Evolutionary conservation across 1,140 invertebrate species (phyloP), one percentile per base, ranked within the genome.

Genomic region (Druon quercuslanigerum): DNA sequence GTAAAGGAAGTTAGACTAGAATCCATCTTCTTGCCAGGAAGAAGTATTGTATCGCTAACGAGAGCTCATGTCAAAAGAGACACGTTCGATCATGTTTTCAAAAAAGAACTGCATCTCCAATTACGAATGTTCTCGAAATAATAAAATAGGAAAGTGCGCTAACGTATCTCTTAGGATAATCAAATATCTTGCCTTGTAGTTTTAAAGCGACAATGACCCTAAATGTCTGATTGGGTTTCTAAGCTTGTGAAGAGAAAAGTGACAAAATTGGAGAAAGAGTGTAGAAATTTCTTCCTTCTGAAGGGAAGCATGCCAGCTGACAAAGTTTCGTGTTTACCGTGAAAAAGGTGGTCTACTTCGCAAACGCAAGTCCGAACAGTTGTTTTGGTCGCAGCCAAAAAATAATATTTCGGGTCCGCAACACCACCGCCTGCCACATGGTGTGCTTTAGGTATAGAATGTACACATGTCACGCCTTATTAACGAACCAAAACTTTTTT

Each of bases 361-460:
- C 46, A 50, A 13, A 50, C 54, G 57, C 50, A 19, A 60, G 73
- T 25, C 71, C 51, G 50, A 57, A 73, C 76, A 77, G 79, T 83
- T 79, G 79, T 71, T 76, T 75, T 11, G 57, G 50, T 73, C 72
- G 50, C 52, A 54, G 54, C 40, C 71, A 60, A 84, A 74, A 82
- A 80, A 79, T 73, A 79, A 46, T 17, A 72, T 77, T 82, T 76
- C 74, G 72, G 71, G 76, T 75, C 76, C 76, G 51, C 52, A 70
- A 66, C 20, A 40, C 40, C 50, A 71, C 50, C 84, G 85, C 83
- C 75, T 84, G 82, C 85, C 82, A 82, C 79, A 82, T 85, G 81
- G 79, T 76, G 79, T 82, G 76, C 16, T 66, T 66, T 56, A 71
- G 79, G 81, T 73, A 75, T 76, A 71, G 17, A 57, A 70, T 77